Conservation (phyloP, 2,888 invertebrate species). For the Sepiola atlantica region DNA sequence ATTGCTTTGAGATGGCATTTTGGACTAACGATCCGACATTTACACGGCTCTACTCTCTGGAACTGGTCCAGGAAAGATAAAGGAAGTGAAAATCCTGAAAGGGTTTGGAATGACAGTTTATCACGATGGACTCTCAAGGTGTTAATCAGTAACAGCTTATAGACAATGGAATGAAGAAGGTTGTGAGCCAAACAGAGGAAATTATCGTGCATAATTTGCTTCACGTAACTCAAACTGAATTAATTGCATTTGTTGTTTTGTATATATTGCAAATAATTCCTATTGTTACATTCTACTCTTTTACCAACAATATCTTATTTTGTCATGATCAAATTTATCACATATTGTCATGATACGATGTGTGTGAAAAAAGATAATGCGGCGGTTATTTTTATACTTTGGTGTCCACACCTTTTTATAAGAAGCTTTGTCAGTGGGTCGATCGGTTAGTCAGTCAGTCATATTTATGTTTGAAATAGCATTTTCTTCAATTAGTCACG, state of each 20-base stretch:
- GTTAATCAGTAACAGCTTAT: background rate
- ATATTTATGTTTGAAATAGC: too few species aligned
- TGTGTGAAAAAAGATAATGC: background rate
- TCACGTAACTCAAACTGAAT: background rate
- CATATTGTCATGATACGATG: background rate
- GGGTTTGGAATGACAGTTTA: background rate
- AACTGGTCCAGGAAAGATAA: background rate
- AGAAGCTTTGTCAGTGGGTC: too few species aligned
- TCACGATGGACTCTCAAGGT: background rate
- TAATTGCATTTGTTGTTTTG: background rate
- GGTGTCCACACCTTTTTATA: too few species aligned
- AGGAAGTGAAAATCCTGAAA: background rate
- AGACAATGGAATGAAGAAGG: background rate
- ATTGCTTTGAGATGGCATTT: constrained; percentile 16
- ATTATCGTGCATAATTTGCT: background rate
- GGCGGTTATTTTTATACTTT: too few species aligned
- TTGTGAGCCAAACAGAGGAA: background rate
- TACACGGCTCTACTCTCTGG: background rate
- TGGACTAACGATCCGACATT: background rate
- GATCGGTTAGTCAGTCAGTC: too few species aligned
- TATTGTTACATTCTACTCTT: background rate
- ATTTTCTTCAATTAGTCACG: too few species aligned
- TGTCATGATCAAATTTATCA: background rate
- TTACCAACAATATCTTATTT: background rate
- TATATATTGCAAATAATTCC: background rate